These are phyloP conservation scores for Neelides sp. DNA, from an alignment of 1,140 invertebrate species.

Conservation along the genomic window DNA sequence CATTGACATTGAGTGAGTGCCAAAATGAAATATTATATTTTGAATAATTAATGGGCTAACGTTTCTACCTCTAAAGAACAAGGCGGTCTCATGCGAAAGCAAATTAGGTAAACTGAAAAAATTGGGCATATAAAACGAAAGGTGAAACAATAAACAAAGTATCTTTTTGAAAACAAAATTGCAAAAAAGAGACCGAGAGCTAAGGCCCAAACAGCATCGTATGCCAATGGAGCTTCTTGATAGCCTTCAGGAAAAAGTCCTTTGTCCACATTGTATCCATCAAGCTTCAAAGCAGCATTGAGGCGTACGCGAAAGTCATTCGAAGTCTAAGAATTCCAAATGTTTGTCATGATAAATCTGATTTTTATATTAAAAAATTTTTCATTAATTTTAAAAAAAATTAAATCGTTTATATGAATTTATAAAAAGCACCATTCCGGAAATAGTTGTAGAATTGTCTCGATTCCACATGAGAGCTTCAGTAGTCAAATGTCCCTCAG, in stretches of 20 bases:
- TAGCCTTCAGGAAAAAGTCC: constrained; percentile 82
- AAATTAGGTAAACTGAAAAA: no score
- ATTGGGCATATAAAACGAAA: no score
- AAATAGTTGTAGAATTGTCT: constrained; percentile 79
- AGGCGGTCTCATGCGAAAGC: no score
- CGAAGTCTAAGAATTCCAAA: constrained; percentile 44
- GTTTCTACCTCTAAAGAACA: no score
- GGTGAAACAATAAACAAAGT: no score
- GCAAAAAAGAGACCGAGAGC: constrained; percentile 76
- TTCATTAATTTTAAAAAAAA: constrained; percentile 1
- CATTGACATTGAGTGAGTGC: neutral
- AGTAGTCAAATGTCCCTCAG: constrained; percentile 94
- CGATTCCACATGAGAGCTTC: constrained; percentile 98
- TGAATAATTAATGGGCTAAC: constrained; percentile 10
- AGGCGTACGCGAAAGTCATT: constrained; percentile 49
- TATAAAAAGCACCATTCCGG: constrained; percentile 89
- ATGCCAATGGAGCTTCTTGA: constrained; percentile 94
- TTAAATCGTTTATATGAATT: constrained; percentile 24
- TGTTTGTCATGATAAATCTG: constrained; percentile 7
- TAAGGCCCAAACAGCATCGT: constrained; percentile 97
- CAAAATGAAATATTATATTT: neutral
- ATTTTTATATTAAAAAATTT: constrained; percentile 3
- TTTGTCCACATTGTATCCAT: constrained; percentile 67
- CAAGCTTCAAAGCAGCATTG: constrained; percentile 59
- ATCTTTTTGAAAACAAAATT: no score